Evolutionary conservation across 2,888 invertebrate genomes (phyloP).

Genomic region (Uloborus plumipes): DNA sequence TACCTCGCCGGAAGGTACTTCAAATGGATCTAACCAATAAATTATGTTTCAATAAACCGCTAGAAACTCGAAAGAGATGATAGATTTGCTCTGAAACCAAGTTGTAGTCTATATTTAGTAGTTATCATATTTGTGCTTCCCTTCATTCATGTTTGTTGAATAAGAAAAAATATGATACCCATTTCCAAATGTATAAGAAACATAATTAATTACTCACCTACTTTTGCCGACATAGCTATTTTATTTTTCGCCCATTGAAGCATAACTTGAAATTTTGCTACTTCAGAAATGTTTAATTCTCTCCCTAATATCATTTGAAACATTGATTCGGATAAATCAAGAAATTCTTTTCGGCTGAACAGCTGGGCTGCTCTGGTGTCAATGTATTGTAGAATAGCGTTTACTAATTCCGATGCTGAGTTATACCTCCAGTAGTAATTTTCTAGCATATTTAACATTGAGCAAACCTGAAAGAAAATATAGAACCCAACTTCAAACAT

Average conservation of each 20-base stretch:
- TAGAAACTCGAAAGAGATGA: no score
- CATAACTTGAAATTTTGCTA: slow-evolving; percentile 94
- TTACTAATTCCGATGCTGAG: slow-evolving; percentile 91
- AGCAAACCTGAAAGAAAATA: slow-evolving; percentile 78
- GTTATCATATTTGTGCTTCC: no score
- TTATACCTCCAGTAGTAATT: slow-evolving; percentile 97
- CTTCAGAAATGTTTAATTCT: slow-evolving; percentile 85
- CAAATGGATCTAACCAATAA: no score
- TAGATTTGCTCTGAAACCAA: no score
- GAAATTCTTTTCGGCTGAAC: slow-evolving; percentile 86
- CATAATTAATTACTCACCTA: slow-evolving; percentile 24
- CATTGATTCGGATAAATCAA: slow-evolving; percentile 92
- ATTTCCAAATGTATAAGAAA: not conserved
- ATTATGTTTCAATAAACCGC: no score
- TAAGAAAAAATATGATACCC: no score
- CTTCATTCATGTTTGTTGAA: no score
- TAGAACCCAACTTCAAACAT: no score
- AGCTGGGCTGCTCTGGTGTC: slow-evolving; percentile 87
- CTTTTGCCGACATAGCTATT: slow-evolving; percentile 46
- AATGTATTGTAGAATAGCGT: slow-evolving; percentile 92
- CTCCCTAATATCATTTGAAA: slow-evolving; percentile 88
- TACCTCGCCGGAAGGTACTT: no score
- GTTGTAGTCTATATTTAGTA: no score
- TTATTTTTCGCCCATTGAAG: slow-evolving; percentile 82
- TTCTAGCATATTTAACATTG: slow-evolving; percentile 91